These are phyloP conservation scores for Dolomedes plantarius DNA, from an alignment of 2,888 invertebrate species.

Conservation along the genomic window DNA sequence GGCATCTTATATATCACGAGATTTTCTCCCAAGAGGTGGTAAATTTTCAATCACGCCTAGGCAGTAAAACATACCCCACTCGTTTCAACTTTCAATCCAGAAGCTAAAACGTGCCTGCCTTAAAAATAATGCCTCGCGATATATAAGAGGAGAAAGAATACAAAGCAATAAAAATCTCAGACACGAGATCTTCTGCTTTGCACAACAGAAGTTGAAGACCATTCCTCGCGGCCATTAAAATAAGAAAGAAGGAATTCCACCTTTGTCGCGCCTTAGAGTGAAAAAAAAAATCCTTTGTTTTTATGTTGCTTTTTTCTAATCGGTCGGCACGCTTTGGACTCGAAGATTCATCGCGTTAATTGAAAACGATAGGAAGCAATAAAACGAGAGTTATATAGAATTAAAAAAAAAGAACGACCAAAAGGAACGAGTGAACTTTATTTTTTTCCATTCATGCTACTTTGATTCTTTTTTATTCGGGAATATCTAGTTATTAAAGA, in stretches of 20 bases:
- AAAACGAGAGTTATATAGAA: not conserved
- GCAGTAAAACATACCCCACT: not conserved
- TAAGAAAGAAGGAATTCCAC: not conserved
- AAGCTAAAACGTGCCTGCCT: not conserved
- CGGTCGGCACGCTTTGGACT: not conserved
- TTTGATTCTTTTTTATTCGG: not conserved
- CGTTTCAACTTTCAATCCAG: not conserved
- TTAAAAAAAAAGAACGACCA: not conserved
- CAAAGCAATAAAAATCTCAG: slow-evolving; percentile 1
- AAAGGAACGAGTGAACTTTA: not conserved
- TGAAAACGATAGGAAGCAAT: slow-evolving; percentile 11
- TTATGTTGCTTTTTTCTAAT: not conserved
- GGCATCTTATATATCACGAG: too few species aligned
- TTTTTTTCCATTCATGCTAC: not conserved
- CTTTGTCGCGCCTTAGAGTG: not conserved
- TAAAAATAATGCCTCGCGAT: not conserved
- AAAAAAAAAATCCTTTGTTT: not conserved
- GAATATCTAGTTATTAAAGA: not conserved
- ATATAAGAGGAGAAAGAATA: not conserved
- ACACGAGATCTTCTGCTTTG: not conserved
- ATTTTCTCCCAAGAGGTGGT: too few species aligned
- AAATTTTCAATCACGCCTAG: too few species aligned
- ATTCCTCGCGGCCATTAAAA: slow-evolving; percentile 7
- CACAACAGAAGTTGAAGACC: slow-evolving; percentile 1
- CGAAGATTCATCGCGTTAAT: not conserved